Base-by-base conservation (phyloP, 1,140 invertebrate genomes). In the Nasonia longicornis region DNA sequence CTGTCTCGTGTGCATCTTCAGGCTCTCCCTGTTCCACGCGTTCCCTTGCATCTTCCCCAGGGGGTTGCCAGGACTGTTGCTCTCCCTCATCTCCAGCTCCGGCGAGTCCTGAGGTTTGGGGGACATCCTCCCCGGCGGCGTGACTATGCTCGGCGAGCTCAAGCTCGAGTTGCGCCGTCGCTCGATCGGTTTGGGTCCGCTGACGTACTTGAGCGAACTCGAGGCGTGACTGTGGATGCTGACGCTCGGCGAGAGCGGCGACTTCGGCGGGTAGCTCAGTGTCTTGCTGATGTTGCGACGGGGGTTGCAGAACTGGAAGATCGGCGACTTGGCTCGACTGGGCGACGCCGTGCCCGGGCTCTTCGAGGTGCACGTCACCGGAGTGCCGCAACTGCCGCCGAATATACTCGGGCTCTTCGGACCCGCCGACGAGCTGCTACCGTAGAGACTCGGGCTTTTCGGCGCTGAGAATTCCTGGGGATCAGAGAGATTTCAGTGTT, bases 271-370 rank as follows among this genome's bases (percentile, higher is more conserved):
- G 70, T 89, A 89, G 26, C 87, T 89, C 52, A 88, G 75, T 0
- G 88, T 88, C 58, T 90, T 89, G 0, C 84, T 85, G n/a, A 89
- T 85, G 26, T 38, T 85, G 22, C 86, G 89, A 0, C 86, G 85
- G 0, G 86, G 83, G n/a, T 86, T 88, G 71, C 83, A 85, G 26
- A 89, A 87, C n/a, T 89, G 85, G 29, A 89, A 86, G 2, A 86
- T 79, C 0, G 86, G 81, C 1, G 86, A 86, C 11, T 83, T 84
- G 26, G 10, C 48, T 22, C 48, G 71, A 26, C n/a, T 22, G 77
- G 70, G 1, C 81, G 70, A 0, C 81, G 76, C 0, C 84, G 84
- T 86, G 48, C 85, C 87, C 0, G 87, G 85, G 64, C 85, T 87
- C 82, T 12, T 58, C 2, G 52, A 58, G 20, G 52, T n/a, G 20